Percentiles rank a stretch among this genome's conserved stretches.
phyloP scores from a whole-genome alignment of 2,888 invertebrate species.

The Hyppa rectilinea region DNA sequence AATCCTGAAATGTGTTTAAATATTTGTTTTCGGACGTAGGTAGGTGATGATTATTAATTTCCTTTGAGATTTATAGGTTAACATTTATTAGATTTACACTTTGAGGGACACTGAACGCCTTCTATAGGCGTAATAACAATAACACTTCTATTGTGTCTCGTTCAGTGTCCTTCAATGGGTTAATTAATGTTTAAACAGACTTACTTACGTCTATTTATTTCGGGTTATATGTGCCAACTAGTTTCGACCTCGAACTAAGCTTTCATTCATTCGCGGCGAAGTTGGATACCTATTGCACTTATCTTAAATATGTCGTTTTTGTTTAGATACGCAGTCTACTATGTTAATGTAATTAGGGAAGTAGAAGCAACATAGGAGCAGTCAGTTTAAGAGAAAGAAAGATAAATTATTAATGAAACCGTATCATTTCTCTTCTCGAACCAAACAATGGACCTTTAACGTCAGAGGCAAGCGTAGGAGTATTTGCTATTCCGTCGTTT shows the following conservation, averaged over 20 bases:
- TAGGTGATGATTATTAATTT: neutral
- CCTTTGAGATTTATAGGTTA: neutral
- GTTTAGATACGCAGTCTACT: neutral
- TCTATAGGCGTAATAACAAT: no score
- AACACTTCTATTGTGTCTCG: no score
- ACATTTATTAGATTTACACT: no score
- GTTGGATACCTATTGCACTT: neutral
- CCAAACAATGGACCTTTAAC: constrained; percentile 16
- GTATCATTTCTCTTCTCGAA: constrained; percentile 6
- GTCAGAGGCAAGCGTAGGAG: constrained; percentile 1
- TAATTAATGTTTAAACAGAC: neutral
- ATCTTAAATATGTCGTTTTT: neutral
- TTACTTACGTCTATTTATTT: neutral
- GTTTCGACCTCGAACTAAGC: neutral
- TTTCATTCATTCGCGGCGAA: neutral
- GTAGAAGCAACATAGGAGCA: neutral
- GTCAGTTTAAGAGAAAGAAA: neutral
- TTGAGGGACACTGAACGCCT: no score
- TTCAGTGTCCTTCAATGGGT: no score
- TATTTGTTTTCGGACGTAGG: neutral
- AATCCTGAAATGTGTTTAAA: neutral
- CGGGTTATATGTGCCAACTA: neutral
- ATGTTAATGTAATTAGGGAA: constrained; percentile 15
- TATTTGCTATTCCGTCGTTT: neutral
- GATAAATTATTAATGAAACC: constrained; percentile 19